phyloP scores from a whole-genome alignment of 2,113 vertebrate species.

The Oreochromis niloticus region DNA sequence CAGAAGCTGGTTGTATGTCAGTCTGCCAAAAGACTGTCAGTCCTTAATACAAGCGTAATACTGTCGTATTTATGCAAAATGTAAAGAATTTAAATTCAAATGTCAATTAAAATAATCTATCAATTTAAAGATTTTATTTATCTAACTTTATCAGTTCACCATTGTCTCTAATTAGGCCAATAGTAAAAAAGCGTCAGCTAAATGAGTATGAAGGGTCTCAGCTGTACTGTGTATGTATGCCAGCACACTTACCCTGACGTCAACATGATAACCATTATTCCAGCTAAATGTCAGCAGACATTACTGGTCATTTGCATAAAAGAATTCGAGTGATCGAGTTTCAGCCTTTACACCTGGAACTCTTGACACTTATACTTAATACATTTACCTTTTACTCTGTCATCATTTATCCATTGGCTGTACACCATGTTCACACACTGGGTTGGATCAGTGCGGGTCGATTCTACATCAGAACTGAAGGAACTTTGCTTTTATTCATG shows the following conservation, averaged over 20 bases:
- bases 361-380: fast-evolving
- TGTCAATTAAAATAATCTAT: neutral
- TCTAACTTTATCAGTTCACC: neutral
- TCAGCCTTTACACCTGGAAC: neutral
- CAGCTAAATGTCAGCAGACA: neutral
- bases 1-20: neutral
- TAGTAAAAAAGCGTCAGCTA: neutral
- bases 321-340: neutral
- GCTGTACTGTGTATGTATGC: neutral
- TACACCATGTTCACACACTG: neutral
- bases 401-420: neutral
- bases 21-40: neutral
- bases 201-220: neutral
- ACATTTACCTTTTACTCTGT: neutral
- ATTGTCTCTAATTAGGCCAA: neutral
- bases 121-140: neutral
- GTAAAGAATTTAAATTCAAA: neutral
- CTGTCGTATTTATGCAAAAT: neutral
- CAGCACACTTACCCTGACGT: neutral
- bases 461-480: neutral
- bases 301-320: neutral
- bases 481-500: neutral
- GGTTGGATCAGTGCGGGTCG: fast-evolving
- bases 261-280: neutral
- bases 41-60: fast-evolving